phyloP scores from a whole-genome alignment of 2,888 invertebrate genomes.

The Tetragonula carbonaria region DNA sequence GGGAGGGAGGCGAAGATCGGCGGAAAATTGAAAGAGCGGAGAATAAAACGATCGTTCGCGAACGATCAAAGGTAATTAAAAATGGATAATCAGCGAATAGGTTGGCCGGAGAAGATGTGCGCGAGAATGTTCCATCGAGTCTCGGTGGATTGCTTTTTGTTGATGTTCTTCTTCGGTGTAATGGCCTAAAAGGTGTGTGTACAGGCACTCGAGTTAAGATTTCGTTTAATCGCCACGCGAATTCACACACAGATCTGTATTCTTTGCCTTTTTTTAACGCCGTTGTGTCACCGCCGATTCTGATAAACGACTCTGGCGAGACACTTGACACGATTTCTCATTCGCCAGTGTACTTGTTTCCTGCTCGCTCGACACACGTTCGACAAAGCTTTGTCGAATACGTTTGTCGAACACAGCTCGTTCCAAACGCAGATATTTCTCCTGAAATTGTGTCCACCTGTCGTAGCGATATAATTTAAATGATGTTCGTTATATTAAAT shows the following conservation, averaged over 20 bases:
- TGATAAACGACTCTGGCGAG: slow-evolving; percentile 5
- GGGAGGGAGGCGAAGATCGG: not conserved
- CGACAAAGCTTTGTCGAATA: not conserved
- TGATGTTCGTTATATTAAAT: no score
- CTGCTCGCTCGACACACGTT: not conserved
- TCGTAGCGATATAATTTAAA: no score
- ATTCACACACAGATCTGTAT: slow-evolving; percentile 1
- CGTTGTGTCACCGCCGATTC: slow-evolving; percentile 19
- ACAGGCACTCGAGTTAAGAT: slow-evolving; percentile 33
- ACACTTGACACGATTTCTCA: slow-evolving; percentile 24
- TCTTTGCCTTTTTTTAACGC: slow-evolving; percentile 13
- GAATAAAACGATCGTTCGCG: not conserved
- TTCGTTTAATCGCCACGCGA: slow-evolving; percentile 36
- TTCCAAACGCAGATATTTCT: not conserved
- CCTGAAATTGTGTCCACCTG: not conserved
- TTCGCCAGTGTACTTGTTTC: not conserved
- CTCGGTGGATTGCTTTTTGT: slow-evolving; percentile 39
- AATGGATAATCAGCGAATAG: slow-evolving; percentile 36
- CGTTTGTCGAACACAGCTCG: not conserved
- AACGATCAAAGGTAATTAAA: slow-evolving; percentile 29
- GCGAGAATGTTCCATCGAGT: not conserved
- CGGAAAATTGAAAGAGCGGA: not conserved
- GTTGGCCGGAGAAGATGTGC: not conserved
- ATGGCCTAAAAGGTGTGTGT: slow-evolving; percentile 1
- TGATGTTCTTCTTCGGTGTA: slow-evolving; percentile 21